Conservation (phyloP, 2,113 vertebrate genomes). For the Diglossa brunneiventris region DNA sequence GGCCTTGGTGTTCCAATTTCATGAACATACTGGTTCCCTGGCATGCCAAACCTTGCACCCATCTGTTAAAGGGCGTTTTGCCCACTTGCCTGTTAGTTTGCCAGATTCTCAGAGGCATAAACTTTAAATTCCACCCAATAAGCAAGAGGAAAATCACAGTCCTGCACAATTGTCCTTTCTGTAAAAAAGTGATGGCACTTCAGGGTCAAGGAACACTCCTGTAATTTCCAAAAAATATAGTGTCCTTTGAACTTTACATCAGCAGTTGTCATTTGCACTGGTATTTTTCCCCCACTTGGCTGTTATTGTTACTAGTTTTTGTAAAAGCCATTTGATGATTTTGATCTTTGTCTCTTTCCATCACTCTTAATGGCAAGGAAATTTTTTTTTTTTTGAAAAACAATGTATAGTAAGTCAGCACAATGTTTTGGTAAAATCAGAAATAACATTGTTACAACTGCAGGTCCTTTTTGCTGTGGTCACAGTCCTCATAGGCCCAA, state of each 20-base stretch:
- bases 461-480: not conserved
- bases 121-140: constrained; percentile 31
- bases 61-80: constrained; percentile 67
- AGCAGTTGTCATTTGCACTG: not conserved
- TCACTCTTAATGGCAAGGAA: not conserved
- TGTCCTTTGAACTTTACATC: not conserved
- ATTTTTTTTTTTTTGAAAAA: not conserved
- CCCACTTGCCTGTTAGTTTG: constrained; percentile 32
- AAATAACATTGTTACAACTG: not conserved
- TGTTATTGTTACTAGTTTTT: not conserved
- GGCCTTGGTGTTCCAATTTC: constrained; percentile 38
- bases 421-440: not conserved
- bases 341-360: not conserved
- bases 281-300: not conserved
- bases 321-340: not conserved
- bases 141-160: not conserved
- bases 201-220: not conserved
- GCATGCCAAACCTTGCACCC: constrained; percentile 43
- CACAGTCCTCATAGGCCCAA: not conserved
- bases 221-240: not conserved
- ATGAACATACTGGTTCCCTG: constrained; percentile 47
- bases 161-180: not conserved
- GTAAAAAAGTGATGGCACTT: not conserved
- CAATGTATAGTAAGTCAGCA: not conserved
- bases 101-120: constrained; percentile 42